Evolutionary conservation across 2,113 vertebrate species (phyloP), one percentile per base, ranked within the genome.

Genomic region (Xiphorhynchus elegans): DNA sequence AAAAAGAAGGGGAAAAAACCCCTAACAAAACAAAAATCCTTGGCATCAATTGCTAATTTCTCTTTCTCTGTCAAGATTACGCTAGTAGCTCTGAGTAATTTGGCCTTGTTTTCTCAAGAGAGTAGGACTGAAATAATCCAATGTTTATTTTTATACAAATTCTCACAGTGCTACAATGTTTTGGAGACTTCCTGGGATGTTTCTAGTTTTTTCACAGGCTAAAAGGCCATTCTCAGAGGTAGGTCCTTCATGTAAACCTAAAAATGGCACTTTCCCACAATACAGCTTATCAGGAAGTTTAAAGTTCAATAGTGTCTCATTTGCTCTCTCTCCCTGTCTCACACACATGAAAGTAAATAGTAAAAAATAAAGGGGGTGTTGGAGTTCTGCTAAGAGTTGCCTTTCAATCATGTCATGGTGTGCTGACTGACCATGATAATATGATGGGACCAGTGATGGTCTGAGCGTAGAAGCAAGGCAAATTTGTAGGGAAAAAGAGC

Each of bases 251-350:
- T 98, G 98, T 98, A 98, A 98, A 98, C 98, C 98, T 98, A 98
- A 98, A 98, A 98, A 98, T 98, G 97, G 97, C 96, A 97, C 98
- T 98, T 99, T 99, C 98, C 98, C 98, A 99, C 98, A 98, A 98
- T 98, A 98, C 76, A 96, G 97, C 87, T 98, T 97, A 98, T 98
- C 87, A 86, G 96, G 95, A 97, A 98, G 98, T 98, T 98, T 97
- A 98, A 98, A 98, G 98, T 98, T 98, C 98, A 98, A 39, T 93
- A 90, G 93, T 95, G 83, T 95, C 93, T 87, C 87, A 96, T 95
- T 97, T 67, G 50, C 49, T 96, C 91, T 87, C 75, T 96, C 92
- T 95, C 97, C 94, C 64, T 84, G 92, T 88, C 83, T 86, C 94
- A 92, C 81, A 95, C 62, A 77, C 84, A 96, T 88, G 60, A 96